Evolutionary conservation across 2,113 vertebrate species (phyloP), one percentile per base, ranked within the genome.

Genomic region (Oplegnathus fasciatus): DNA sequence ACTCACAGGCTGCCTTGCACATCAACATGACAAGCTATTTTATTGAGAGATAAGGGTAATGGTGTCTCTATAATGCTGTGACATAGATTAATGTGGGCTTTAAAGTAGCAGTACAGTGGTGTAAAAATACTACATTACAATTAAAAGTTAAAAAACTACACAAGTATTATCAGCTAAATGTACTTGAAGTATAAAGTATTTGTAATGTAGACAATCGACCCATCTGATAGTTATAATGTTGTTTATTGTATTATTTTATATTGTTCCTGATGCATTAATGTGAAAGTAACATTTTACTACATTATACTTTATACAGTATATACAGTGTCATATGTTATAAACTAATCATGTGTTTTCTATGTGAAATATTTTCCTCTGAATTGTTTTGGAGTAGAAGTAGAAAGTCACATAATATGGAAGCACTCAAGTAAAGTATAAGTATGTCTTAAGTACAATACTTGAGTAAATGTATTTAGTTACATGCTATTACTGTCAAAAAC

Each of bases 31-130:
- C 24, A n/a, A 18, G 71, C 15, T 57, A 22, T 62, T 81, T 83
- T 44, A 75, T 15, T 70, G 67, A 73, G 20, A 82, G 68, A 75
- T 52, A 15, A 30, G 28, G 54, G 60, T 69, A 69, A 77, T 9
- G 3, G 8, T 34, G 60, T 61, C 55, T 75, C 57, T 69, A 28
- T 44, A 34, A 55, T 42, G 65, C 7, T 68, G 64, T 57, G 72
- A 44, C 26, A 50, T 1, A 26, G 50, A 58, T 44, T 61, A 50
- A 74, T 20, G 24, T 57, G 18, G 34, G 34, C 3, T 37, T 44
- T 28, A 50, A 6, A 55, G 46, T 42, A 40, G 9, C 20, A 46
- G 34, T 8, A 26, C 4, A 71, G n/a, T 37, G 15, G 7, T 46
- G 17, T 9, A 37, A 58, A 42, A 32, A 34, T 55, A 50, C 10